phyloP scores from a whole-genome alignment of 2,888 invertebrate species.

The Nymphalis c-album region DNA sequence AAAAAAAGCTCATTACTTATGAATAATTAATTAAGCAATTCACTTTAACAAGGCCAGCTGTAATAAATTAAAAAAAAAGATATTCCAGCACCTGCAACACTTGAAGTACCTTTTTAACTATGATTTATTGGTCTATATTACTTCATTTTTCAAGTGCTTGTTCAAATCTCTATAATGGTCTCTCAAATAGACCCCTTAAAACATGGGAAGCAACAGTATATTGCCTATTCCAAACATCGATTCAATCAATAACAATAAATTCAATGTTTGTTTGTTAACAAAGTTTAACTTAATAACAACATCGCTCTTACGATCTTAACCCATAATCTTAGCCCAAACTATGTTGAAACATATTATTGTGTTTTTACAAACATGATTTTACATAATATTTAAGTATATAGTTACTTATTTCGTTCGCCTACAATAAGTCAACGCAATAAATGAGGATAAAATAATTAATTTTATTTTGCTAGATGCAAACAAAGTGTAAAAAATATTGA shows the following conservation, averaged over 20 bases:
- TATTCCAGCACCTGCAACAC: constrained; percentile 28
- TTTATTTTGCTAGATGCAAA: too few relatives aligned
- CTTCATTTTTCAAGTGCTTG: constrained; percentile 37
- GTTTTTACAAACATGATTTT: too few relatives aligned
- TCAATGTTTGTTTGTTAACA: background rate
- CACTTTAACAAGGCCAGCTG: background rate
- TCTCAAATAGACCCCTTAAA: constrained; percentile 10
- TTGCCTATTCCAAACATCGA: constrained; percentile 3
- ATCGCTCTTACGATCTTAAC: background rate
- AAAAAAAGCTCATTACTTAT: background rate
- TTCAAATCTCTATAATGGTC: constrained; percentile 30
- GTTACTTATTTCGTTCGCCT: too few relatives aligned
- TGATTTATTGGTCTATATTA: constrained; percentile 45
- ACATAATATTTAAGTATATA: too few relatives aligned
- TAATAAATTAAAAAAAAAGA: constrained; percentile 3
- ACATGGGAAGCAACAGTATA: constrained; percentile 9
- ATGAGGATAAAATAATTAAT: too few relatives aligned
- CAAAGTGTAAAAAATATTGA: too few relatives aligned
- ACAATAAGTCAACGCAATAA: too few relatives aligned
- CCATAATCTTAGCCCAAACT: too few relatives aligned
- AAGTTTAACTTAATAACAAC: background rate
- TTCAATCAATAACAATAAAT: background rate
- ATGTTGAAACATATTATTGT: too few relatives aligned
- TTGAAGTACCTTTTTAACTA: constrained; percentile 47
- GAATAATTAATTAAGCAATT: background rate